Percentiles rank a stretch among this genome's conserved stretches.
Evolutionary conservation across 1,140 invertebrate species (phyloP).

Genomic region (Eufriesea mexicana): DNA sequence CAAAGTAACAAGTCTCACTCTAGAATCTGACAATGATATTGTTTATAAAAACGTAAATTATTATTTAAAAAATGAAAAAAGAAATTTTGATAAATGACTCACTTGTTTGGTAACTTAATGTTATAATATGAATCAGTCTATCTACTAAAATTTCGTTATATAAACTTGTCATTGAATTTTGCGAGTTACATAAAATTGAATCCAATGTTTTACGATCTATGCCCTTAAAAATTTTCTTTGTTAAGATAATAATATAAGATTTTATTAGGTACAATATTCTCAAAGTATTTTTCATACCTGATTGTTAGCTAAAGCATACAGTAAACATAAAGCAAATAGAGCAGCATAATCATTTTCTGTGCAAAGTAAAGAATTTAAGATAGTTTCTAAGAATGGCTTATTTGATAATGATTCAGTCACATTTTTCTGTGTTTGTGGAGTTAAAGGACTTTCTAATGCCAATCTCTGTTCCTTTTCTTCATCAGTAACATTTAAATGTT

Average conservation of each 20-base stretch:
- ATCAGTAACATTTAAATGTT: constrained; percentile 91
- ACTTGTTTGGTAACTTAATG: constrained; percentile 91
- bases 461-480: constrained; percentile 93
- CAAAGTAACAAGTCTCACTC: constrained; percentile 95
- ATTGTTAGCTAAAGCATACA: constrained; percentile 97
- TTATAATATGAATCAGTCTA: constrained; percentile 90
- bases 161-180: constrained; percentile 78
- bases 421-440: constrained; percentile 59
- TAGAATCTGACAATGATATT: constrained; percentile 83
- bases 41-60: constrained; percentile 8
- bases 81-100: constrained; percentile 70
- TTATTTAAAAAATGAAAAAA: constrained; percentile 1
- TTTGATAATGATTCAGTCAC: constrained; percentile 82
- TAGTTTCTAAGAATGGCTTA: constrained; percentile 94
- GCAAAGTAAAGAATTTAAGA: constrained; percentile 92
- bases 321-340: constrained; percentile 94
- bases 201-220: constrained; percentile 89
- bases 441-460: constrained; percentile 80
- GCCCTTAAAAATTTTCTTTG: constrained; percentile 82
- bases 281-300: constrained; percentile 85
- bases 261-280: not conserved
- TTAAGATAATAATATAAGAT: constrained; percentile 28
- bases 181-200: constrained; percentile 84
- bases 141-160: constrained; percentile 92
- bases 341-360: constrained; percentile 97